Evolutionary conservation across 2,113 vertebrate genomes (phyloP).

Genomic region (Phrynosoma blainvillii): DNA sequence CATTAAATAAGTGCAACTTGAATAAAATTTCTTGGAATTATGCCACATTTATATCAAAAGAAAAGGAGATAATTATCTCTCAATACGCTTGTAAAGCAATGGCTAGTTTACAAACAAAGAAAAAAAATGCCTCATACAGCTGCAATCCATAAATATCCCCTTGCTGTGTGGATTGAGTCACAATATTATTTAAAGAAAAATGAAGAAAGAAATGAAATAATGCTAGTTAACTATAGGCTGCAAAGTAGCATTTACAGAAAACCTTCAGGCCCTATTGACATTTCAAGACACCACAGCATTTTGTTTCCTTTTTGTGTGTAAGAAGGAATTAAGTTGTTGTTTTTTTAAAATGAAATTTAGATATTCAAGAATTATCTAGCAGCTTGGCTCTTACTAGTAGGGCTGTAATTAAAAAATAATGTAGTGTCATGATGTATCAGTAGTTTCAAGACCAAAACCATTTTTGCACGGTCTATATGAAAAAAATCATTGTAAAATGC

Average conservation of each 20-base stretch:
- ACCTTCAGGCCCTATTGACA: background rate
- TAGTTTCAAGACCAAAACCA: background rate
- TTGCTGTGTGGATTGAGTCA: background rate
- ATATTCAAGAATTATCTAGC: constrained; percentile 45
- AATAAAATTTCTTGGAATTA: background rate
- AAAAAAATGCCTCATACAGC: background rate
- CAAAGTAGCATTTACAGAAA: background rate
- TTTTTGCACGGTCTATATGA: constrained; percentile 18
- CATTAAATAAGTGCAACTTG: background rate
- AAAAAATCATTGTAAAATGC: background rate
- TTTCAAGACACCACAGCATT: no score
- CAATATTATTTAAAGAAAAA: background rate
- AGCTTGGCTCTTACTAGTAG: constrained; percentile 48
- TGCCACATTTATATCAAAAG: background rate
- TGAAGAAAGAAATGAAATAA: background rate
- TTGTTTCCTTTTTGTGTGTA: background rate
- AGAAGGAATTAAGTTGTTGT: no score
- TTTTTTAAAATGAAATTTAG: no score
- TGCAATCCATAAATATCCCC: background rate
- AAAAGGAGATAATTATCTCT: background rate
- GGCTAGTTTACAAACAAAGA: background rate
- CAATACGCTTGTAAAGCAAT: background rate
- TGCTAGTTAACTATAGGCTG: background rate
- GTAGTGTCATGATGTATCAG: constrained; percentile 47
- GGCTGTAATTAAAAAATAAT: constrained; percentile 51